A percentile compares a stretch with the other conserved stretches of the same genome.
Evolutionary conservation across 2,888 invertebrate species (phyloP).

Genomic region (Dioctria linearis): DNA sequence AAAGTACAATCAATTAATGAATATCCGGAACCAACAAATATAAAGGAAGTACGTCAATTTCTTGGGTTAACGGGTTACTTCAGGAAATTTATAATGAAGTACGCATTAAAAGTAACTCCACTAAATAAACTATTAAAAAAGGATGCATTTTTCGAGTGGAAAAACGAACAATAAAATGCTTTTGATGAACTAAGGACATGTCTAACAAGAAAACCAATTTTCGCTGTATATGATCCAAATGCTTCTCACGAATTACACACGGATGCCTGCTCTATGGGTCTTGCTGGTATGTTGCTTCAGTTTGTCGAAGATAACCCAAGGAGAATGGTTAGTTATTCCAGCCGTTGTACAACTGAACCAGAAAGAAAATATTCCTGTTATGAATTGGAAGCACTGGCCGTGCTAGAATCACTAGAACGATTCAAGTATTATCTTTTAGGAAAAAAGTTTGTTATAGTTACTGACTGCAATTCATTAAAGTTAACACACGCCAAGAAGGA

Average conservation of each 20-base stretch:
- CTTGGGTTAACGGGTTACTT: constrained; percentile 1
- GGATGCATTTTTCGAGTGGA: background rate
- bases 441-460: background rate
- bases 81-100: background rate
- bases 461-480: background rate
- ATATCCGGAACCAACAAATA: constrained; percentile 1
- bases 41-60: constrained; percentile 5
- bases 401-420: constrained; percentile 7
- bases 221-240: background rate
- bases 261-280: background rate
- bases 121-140: background rate
- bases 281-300: background rate
- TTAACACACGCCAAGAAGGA: too few species aligned
- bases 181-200: constrained; percentile 1
- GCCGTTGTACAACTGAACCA: background rate
- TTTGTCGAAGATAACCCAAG: background rate
- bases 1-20: background rate
- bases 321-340: background rate
- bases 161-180: background rate
- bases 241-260: background rate
- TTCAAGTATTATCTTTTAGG: constrained; percentile 3
- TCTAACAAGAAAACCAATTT: background rate
- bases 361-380: background rate
- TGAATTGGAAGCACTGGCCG: background rate
- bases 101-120: background rate